Evolutionary conservation across 2,797 vertebrate genomes (phyloP), one percentile per base, ranked within the genome.

Genomic region (Hippoglossus hippoglossus): DNA sequence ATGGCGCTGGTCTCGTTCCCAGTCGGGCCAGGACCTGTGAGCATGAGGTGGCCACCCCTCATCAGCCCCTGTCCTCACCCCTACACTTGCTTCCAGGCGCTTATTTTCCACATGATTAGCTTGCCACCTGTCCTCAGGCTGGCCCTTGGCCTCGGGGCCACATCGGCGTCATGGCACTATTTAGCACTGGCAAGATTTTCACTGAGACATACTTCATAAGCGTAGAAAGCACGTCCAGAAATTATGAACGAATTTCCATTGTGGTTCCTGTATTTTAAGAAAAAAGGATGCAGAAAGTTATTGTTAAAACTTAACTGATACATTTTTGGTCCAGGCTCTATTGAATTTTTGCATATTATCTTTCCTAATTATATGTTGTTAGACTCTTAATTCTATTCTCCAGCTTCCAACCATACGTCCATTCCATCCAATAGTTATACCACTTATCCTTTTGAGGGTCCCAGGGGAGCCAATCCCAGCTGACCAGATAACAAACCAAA

Each of bases 71-170:
- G 28, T 82, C 52, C 82, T 73, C 77, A 86, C 80, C 87, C 75
- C 67, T 77, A 77, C 81, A 82, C 81, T 89, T 75, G 83, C 88
- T 90, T 89, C 87, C 91, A 93, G 89, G 87, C 87, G 88, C 92
- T 94, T 88, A 94, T 95, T 95, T 95, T 95, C 93, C 91, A 92
- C 94, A 93, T 94, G 94, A 95, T 95, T 95, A 94, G 90, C 80
- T 89, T 69, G 80, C 93, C 94, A 95, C 94, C 94, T 95, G 94
- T 94, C 91, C 89, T 89, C 89, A 73, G 78, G 87, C 87, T 91
- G 91, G 86, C 90, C 89, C 86, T 85, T 88, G 87, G 82, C 87
- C 91, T 84, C 86, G 39, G 11, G 85, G 85, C 83, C 53, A 46
- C 44, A 6, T 67, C 73, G 24, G 57, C 67, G 61, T 90, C 89